A percentile compares a stretch with the other conserved stretches of the same genome.
Conservation (phyloP, 2,888 invertebrate species). For the Heliconius ismenius region DNA sequence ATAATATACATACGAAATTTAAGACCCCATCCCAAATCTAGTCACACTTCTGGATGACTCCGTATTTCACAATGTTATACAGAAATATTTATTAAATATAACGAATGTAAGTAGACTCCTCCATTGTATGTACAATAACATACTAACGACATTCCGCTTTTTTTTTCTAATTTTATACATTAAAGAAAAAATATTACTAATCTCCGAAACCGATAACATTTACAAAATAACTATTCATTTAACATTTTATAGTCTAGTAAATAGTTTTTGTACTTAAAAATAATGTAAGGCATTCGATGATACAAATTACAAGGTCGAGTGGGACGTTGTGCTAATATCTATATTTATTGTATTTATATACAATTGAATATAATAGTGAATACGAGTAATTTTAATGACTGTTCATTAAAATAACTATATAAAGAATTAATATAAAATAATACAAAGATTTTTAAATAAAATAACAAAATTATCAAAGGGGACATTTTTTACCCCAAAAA, state of each 20-base stretch:
- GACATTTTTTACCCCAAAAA: not conserved
- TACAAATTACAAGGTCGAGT: slow-evolving; percentile 55
- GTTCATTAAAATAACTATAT: not conserved
- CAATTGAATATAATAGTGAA: not conserved
- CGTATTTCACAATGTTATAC: slow-evolving; percentile 19
- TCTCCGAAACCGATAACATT: slow-evolving; percentile 43
- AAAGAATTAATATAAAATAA: not conserved
- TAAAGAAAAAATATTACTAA: slow-evolving; percentile 35
- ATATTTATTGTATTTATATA: slow-evolving; percentile 15
- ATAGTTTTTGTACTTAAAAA: slow-evolving; percentile 65
- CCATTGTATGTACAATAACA: slow-evolving; percentile 37
- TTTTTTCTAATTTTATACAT: slow-evolving; percentile 33
- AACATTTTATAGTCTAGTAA: slow-evolving; percentile 59
- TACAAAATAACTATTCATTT: slow-evolving; percentile 44
- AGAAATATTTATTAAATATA: slow-evolving; percentile 31
- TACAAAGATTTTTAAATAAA: not conserved
- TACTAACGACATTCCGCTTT: slow-evolving; percentile 21
- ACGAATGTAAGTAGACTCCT: slow-evolving; percentile 27
- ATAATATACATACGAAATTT: too few relatives aligned
- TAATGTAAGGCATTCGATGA: slow-evolving; percentile 66
- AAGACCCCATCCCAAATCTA: not conserved
- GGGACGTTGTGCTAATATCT: slow-evolving; percentile 62
- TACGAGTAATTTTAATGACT: slow-evolving; percentile 4
- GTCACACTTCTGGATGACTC: not conserved
- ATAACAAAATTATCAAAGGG: not conserved